Evolutionary conservation across 2,113 vertebrate species (phyloP).

Genomic region (Notechis scutatus): DNA sequence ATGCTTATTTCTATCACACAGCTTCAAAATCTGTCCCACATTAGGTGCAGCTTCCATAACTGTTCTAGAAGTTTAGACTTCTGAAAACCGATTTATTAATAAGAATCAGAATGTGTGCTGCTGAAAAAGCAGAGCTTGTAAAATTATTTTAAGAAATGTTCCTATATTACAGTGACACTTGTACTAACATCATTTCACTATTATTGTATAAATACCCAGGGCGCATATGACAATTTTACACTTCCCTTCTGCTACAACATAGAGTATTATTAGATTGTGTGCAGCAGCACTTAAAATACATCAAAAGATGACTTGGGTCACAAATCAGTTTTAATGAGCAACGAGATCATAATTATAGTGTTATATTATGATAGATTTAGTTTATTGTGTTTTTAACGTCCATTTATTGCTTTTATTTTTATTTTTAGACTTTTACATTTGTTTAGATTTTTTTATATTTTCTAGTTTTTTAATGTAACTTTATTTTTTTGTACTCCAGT

Average conservation of each 20-base stretch:
- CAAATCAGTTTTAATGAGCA: not conserved
- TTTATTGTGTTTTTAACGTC: not conserved
- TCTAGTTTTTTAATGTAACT: not conserved
- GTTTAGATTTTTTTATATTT: not conserved
- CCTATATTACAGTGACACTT: not conserved
- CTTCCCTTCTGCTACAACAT: not conserved
- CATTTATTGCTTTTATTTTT: not conserved
- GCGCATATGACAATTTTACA: not conserved
- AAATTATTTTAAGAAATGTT: not conserved
- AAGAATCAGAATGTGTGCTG: not conserved
- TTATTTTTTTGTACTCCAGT: not conserved
- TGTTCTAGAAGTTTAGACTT: not conserved
- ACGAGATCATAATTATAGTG: not conserved
- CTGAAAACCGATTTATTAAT: not conserved
- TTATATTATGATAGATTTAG: not conserved
- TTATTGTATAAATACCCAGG: not conserved
- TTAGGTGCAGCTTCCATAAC: not conserved
- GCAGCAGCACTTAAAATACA: not conserved
- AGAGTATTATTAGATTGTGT: not conserved
- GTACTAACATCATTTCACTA: not conserved
- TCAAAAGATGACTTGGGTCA: not conserved
- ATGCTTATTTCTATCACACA: not conserved
- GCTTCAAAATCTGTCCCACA: not conserved
- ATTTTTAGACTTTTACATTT: not conserved
- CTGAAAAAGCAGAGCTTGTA: not conserved